Percentiles rank a stretch among this genome's conserved stretches.
Conservation (phyloP, 2,113 vertebrate genomes). For the Cyanoramphus novaezelandiae region DNA sequence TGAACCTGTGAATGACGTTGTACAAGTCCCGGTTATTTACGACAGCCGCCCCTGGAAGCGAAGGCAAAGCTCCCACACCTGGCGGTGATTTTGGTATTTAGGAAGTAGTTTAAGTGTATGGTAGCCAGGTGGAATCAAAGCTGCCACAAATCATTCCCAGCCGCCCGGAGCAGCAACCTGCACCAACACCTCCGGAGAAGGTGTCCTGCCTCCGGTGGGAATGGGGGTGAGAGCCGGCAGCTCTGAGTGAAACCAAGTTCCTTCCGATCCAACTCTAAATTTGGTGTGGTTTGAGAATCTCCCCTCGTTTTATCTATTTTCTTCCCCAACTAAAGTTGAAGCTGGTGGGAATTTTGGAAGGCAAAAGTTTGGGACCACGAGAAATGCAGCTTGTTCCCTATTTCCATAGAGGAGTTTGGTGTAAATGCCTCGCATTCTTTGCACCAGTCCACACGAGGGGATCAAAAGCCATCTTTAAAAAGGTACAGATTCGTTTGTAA, state of each 20-base stretch:
- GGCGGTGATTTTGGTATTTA: not conserved
- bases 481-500: not conserved
- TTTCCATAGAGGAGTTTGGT: not conserved
- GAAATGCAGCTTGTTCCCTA: accelerated
- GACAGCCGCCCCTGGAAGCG: not conserved
- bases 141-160: not conserved
- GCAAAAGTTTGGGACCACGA: not conserved
- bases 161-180: not conserved
- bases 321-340: accelerated
- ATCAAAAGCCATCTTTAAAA: not conserved
- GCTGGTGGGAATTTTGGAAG: not conserved
- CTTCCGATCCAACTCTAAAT: not conserved
- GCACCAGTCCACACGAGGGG: not conserved
- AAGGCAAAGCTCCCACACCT: not conserved
- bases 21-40: not conserved
- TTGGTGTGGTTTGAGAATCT: not conserved
- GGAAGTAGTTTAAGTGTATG: not conserved
- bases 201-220: not conserved
- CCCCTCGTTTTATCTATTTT: accelerated
- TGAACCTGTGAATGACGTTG: not conserved
- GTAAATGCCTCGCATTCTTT: not conserved
- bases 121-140: not conserved
- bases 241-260: not conserved
- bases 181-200: accelerated
- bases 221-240: not conserved